phyloP scores from a whole-genome alignment of 2,888 invertebrate species.

The Pristionchus mayeri region DNA sequence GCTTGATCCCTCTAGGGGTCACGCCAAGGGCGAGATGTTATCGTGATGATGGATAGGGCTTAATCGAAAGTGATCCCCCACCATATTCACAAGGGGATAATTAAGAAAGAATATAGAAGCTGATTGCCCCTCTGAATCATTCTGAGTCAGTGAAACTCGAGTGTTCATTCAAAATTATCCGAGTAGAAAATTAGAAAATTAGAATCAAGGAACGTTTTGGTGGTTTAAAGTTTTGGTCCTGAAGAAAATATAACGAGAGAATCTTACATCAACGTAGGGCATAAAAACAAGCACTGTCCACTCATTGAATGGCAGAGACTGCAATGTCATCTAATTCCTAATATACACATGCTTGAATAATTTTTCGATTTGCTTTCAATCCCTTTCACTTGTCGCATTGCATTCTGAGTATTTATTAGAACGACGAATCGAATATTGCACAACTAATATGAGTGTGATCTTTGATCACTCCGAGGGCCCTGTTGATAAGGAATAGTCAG shows the following conservation, averaged over 20 bases:
- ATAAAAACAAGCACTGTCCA: neutral
- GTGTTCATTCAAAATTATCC: neutral
- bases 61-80: slow-evolving; percentile 28
- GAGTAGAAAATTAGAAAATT: too few relatives aligned
- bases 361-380: slow-evolving; percentile 1
- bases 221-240: neutral
- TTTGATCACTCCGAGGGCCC: slow-evolving; percentile 17
- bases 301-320: neutral
- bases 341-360: slow-evolving; percentile 9
- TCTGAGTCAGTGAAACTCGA: neutral
- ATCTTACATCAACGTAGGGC: too few relatives aligned
- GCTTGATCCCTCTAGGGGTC: slow-evolving; percentile 39
- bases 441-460: slow-evolving; percentile 21
- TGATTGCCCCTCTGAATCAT: neutral
- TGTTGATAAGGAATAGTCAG: neutral
- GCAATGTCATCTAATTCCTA: slow-evolving; percentile 17
- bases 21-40: slow-evolving; percentile 39
- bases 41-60: slow-evolving; percentile 36
- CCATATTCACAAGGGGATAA: neutral
- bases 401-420: neutral
- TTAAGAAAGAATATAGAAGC: neutral
- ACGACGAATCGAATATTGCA: slow-evolving; percentile 14
- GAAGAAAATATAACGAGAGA: too few relatives aligned
- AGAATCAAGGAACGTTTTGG: neutral
- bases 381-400: neutral